Evolutionary conservation across 2,797 vertebrate species (phyloP).

Genomic region (Liasis olivaceus): DNA sequence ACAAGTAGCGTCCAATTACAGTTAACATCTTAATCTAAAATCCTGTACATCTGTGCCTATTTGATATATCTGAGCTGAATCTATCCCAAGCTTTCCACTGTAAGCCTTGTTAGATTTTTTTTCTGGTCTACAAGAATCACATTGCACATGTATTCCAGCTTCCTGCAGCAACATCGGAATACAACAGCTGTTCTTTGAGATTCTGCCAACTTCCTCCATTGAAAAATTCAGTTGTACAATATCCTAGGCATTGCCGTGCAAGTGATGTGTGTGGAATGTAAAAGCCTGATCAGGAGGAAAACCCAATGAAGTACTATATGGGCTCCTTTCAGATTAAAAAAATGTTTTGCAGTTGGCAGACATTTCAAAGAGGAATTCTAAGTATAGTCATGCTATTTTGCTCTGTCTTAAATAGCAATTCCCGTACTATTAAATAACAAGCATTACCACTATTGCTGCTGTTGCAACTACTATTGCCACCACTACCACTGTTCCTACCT

Average conservation of each 20-base stretch:
- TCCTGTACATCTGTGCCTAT: neutral
- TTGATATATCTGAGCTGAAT: slow-evolving; percentile 11
- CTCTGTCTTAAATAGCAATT: neutral
- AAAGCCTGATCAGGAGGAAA: neutral
- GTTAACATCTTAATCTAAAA: slow-evolving; percentile 11
- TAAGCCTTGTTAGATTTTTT: slow-evolving; percentile 19
- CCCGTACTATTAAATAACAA: neutral
- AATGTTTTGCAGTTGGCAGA: neutral
- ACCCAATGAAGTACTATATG: neutral
- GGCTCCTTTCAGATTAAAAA: neutral
- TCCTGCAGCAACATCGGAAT: slow-evolving; percentile 20
- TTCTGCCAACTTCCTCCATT: slow-evolving; percentile 5
- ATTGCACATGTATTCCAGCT: slow-evolving; percentile 21
- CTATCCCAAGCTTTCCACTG: slow-evolving; percentile 12
- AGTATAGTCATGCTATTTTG: neutral
- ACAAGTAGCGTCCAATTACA: slow-evolving; percentile 11
- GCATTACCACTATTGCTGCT: neutral
- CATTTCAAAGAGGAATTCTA: neutral
- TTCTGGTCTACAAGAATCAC: slow-evolving; percentile 12
- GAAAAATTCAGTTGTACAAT: neutral
- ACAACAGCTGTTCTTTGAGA: slow-evolving; percentile 23
- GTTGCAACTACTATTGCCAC: neutral
- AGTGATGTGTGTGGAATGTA: neutral
- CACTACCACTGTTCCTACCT: neutral
- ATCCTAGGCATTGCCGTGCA: neutral